Evolutionary conservation across 2,888 invertebrate species (phyloP).

Genomic region (Scrobipalpa costella): DNA sequence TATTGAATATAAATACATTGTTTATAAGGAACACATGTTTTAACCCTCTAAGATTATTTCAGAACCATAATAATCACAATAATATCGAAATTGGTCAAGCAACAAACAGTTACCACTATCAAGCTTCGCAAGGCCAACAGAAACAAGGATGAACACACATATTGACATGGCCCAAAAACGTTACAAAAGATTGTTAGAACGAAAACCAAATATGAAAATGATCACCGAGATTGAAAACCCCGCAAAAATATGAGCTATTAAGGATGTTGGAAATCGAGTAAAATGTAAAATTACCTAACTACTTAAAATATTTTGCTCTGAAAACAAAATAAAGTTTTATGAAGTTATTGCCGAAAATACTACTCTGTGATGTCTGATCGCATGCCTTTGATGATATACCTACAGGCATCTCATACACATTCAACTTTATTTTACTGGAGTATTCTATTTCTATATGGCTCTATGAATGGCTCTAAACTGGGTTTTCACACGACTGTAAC

Average conservation of each 20-base stretch:
- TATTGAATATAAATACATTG: too few relatives aligned
- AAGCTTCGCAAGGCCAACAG: conserved; percentile 37
- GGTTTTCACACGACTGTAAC: too few relatives aligned
- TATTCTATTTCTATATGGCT: not conserved
- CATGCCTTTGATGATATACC: conserved; percentile 5
- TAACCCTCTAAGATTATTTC: not conserved
- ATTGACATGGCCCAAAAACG: conserved; percentile 20
- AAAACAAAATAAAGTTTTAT: too few relatives aligned
- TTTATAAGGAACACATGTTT: too few relatives aligned
- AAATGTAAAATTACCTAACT: too few relatives aligned
- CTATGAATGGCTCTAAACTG: not conserved
- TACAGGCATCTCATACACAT: too few relatives aligned
- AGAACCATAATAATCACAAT: not conserved
- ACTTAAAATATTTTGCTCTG: too few relatives aligned
- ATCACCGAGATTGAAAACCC: not conserved
- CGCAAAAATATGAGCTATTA: not conserved
- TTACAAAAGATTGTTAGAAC: conserved; percentile 17
- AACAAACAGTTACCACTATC: conserved; percentile 29
- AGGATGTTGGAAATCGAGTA: not conserved
- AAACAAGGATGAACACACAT: conserved; percentile 23
- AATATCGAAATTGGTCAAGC: conserved; percentile 24
- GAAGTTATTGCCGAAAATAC: too few relatives aligned
- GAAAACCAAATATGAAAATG: conserved; percentile 12
- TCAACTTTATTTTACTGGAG: too few relatives aligned
- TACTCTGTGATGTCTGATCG: not conserved